Evolutionary conservation across 2,113 vertebrate genomes (phyloP).

Genomic region (Porphyrio hochstetteri): DNA sequence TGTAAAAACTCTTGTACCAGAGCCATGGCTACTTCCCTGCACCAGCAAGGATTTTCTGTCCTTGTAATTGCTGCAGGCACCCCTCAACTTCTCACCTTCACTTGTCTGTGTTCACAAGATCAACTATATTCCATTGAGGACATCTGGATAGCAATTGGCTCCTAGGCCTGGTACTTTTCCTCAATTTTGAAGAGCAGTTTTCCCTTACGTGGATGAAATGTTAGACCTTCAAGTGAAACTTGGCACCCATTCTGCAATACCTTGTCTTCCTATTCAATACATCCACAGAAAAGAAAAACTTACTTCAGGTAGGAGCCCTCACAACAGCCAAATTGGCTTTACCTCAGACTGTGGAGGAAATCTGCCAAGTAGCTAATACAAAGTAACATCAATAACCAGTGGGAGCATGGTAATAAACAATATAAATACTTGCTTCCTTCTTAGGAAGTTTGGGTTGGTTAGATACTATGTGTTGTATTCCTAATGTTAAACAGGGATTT

Average conservation of each 20-base stretch:
- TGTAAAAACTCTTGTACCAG: neutral
- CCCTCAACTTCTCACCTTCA: neutral
- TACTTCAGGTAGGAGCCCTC: neutral
- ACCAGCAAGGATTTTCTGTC: neutral
- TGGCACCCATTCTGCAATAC: no score
- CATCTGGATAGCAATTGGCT: neutral
- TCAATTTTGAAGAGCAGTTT: neutral
- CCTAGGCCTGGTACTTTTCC: neutral
- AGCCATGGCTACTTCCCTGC: neutral
- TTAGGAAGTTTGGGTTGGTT: neutral
- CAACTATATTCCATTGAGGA: fast-evolving
- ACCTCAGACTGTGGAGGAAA: neutral
- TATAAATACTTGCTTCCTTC: neutral
- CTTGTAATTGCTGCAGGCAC: neutral
- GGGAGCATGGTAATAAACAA: neutral
- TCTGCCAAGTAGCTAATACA: neutral
- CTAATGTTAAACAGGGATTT: neutral
- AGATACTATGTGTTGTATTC: neutral
- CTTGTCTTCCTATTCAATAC: neutral
- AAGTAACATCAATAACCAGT: neutral
- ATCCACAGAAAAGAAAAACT: neutral
- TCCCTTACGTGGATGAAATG: neutral
- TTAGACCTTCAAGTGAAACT: neutral
- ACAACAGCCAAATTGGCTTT: neutral
- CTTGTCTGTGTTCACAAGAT: neutral